These are phyloP conservation scores for Microcaecilia unicolor DNA, from an alignment of 2,797 vertebrate species.

Conservation along the genomic window DNA sequence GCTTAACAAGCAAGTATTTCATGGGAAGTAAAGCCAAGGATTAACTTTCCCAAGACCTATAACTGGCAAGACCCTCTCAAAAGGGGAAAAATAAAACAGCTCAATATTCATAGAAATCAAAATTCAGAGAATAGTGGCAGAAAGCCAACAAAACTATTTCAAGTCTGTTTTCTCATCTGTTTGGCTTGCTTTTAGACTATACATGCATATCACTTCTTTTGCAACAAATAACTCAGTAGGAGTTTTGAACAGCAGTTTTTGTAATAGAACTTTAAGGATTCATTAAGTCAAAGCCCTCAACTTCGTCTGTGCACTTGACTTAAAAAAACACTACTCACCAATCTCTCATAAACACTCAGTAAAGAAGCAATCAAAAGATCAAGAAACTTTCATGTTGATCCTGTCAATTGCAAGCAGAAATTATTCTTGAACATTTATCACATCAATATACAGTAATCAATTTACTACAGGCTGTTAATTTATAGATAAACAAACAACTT, in stretches of 20 bases:
- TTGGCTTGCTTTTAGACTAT: conserved; percentile 53
- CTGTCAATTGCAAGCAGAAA: conserved; percentile 14
- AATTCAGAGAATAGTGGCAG: conserved; percentile 55
- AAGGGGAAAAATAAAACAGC: conserved; percentile 52
- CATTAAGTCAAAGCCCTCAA: conserved; percentile 35
- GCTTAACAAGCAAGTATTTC: conserved; percentile 33
- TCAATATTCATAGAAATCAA: conserved; percentile 55
- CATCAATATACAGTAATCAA: conserved; percentile 28
- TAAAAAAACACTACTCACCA: too few species aligned
- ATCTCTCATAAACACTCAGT: neutral
- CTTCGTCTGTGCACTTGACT: too few species aligned
- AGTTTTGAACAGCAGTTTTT: conserved; percentile 39
- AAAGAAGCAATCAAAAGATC: conserved; percentile 13
- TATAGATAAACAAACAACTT: too few species aligned
- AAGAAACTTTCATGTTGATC: conserved; percentile 15
- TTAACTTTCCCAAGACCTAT: conserved; percentile 41
- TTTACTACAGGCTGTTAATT: too few species aligned
- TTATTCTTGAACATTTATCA: conserved; percentile 11
- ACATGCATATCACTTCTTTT: conserved; percentile 56
- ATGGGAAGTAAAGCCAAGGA: conserved; percentile 43
- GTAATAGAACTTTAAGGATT: conserved; percentile 35
- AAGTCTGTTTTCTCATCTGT: conserved; percentile 60
- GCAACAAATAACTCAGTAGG: conserved; percentile 49
- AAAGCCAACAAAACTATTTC: conserved; percentile 49
- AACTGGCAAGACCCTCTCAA: conserved; percentile 46